phyloP scores from a whole-genome alignment of 1,140 invertebrate species.

The Trachymyrmex septentrionalis region DNA sequence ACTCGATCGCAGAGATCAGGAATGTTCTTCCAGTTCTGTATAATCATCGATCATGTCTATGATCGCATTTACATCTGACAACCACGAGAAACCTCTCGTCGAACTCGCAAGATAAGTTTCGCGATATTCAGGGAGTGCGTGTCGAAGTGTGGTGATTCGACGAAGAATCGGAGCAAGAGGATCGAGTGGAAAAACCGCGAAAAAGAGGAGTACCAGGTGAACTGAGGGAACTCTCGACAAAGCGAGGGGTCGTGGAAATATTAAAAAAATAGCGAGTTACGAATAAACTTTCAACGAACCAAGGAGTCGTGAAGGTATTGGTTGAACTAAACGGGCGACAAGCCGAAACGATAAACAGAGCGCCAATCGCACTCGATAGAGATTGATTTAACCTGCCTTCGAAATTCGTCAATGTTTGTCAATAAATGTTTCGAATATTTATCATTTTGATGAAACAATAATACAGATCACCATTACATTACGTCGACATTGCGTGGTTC shows the following conservation, averaged over 20 bases:
- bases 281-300: neutral
- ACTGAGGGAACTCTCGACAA: neutral
- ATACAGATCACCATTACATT: neutral
- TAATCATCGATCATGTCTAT: neutral
- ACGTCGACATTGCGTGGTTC: neutral
- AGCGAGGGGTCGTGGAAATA: neutral
- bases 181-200: neutral
- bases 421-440: neutral
- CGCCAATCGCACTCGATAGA: neutral
- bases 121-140: neutral
- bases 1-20: neutral
- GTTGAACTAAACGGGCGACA: neutral
- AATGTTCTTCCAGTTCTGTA: neutral
- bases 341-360: no score
- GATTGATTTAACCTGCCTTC: neutral
- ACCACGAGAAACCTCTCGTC: neutral
- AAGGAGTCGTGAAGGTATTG: neutral
- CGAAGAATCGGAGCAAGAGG: neutral
- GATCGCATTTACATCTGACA: neutral
- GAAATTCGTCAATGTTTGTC: no score
- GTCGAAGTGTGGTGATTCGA: neutral
- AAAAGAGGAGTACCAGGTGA: neutral
- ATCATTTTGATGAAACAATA: neutral
- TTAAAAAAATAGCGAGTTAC: neutral
- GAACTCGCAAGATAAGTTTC: neutral